Evolutionary conservation across 2,888 invertebrate species (phyloP).

Genomic region (Acanthosepion pharaonis): DNA sequence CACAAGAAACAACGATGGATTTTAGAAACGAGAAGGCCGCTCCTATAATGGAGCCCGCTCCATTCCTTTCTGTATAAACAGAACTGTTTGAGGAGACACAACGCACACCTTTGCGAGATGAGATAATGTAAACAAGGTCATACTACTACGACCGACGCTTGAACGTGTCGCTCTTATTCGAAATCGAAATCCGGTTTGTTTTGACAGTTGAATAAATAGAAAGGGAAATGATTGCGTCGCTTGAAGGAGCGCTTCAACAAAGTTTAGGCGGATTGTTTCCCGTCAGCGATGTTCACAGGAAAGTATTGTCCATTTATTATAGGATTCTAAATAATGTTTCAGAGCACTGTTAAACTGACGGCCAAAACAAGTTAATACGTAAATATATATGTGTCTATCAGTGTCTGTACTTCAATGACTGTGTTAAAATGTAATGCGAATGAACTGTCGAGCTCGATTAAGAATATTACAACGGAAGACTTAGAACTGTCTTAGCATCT

Average conservation of each 20-base stretch:
- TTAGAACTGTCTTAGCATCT: no score
- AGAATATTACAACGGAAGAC: no score
- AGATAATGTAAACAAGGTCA: not conserved
- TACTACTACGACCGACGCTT: not conserved
- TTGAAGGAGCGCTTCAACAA: not conserved
- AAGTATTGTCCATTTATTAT: not conserved
- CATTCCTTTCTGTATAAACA: not conserved
- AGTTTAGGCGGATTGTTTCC: not conserved
- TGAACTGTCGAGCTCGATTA: no score
- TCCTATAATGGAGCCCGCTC: not conserved
- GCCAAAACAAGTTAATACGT: not conserved
- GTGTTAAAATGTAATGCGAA: no score
- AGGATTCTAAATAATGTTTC: not conserved
- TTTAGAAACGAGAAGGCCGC: not conserved
- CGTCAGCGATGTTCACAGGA: not conserved
- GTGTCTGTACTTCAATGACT: not conserved
- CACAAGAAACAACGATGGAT: no score
- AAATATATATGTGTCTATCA: not conserved
- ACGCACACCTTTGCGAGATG: not conserved
- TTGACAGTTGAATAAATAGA: constrained; percentile 22
- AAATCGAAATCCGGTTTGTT: constrained; percentile 18
- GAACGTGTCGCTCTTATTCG: not conserved
- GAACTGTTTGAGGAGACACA: not conserved
- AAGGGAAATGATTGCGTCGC: not conserved
- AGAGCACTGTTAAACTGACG: not conserved